phyloP scores from a whole-genome alignment of 2,113 vertebrate genomes.

The Apteryx owenii region DNA sequence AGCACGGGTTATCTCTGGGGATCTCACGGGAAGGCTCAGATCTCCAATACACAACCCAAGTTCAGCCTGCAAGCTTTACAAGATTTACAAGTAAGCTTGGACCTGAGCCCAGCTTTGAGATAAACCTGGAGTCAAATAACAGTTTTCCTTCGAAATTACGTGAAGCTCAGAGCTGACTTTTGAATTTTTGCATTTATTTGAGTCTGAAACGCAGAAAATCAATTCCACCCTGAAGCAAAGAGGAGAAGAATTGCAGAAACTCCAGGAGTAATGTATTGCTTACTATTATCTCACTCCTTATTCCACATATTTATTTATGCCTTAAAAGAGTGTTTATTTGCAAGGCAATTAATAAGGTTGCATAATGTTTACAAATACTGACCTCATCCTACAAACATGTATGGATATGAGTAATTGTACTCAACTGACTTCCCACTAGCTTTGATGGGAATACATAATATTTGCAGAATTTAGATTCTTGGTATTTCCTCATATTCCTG shows the following conservation, averaged over 20 bases:
- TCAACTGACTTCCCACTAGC: background rate
- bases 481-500: background rate
- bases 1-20: background rate
- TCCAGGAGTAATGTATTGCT: background rate
- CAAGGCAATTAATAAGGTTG: background rate
- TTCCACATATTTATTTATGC: background rate
- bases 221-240: background rate
- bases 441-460: background rate
- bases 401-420: background rate
- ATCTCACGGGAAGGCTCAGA: background rate
- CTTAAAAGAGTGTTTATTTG: background rate
- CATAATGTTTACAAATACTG: background rate
- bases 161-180: background rate
- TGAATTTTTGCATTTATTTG: background rate
- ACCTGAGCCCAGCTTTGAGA: background rate
- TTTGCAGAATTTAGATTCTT: background rate
- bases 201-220: background rate
- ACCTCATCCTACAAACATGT: background rate
- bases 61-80: background rate
- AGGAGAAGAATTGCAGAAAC: background rate
- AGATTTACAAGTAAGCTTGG: background rate
- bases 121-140: background rate
- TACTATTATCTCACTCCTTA: background rate
- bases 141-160: constrained; percentile 6
- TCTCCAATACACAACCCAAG: background rate